Evolutionary conservation across 2,113 vertebrate species (phyloP).

Genomic region (Tricholaema leucomelas): DNA sequence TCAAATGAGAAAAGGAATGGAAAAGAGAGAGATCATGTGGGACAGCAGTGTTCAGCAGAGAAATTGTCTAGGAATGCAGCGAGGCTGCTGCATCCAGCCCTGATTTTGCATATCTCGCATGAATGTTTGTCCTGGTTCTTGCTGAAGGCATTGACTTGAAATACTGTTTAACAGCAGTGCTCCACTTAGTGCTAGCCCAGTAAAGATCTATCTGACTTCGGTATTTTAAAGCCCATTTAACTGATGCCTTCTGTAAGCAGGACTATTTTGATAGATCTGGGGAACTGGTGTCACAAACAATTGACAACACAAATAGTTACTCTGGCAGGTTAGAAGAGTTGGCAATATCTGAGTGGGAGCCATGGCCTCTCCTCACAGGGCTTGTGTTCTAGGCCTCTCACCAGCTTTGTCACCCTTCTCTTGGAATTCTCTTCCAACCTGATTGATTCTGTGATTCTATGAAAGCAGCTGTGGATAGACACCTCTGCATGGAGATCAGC

Average conservation of each 20-base stretch:
- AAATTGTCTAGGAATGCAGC: background rate
- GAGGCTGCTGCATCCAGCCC: background rate
- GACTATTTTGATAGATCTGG: background rate
- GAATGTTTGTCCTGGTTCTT: background rate
- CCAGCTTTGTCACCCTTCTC: too few relatives aligned
- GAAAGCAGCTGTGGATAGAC: slow-evolving; percentile 1
- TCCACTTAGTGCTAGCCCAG: background rate
- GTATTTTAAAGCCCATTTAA: background rate
- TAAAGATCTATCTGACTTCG: background rate
- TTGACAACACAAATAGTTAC: background rate
- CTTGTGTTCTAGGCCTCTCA: too few relatives aligned
- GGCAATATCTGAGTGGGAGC: background rate
- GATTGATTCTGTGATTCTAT: too few relatives aligned
- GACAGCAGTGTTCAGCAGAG: background rate
- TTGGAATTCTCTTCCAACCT: too few relatives aligned
- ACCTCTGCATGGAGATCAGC: background rate
- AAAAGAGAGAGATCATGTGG: background rate
- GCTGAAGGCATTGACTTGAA: background rate
- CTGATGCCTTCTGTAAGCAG: background rate
- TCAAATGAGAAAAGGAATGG: background rate
- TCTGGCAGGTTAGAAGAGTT: background rate
- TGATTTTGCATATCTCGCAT: background rate
- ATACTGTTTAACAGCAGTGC: background rate
- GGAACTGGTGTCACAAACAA: background rate
- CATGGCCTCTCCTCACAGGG: too few relatives aligned